Percentiles rank a stretch among this genome's conserved stretches.
These are phyloP conservation scores for Willowsia nigromaculata DNA, from an alignment of 2,888 invertebrate species.

Conservation along the genomic window DNA sequence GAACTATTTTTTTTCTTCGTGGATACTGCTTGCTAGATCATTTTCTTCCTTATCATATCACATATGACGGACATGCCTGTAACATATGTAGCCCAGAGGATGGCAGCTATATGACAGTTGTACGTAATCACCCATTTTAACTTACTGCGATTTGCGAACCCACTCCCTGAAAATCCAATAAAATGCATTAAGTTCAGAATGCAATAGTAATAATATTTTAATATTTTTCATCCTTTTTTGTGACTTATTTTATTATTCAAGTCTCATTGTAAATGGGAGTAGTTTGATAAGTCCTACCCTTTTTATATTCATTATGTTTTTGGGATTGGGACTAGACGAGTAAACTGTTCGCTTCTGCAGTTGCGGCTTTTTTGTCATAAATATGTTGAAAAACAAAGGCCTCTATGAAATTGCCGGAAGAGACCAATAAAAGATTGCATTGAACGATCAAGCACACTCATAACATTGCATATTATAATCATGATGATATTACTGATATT, in stretches of 20 bases:
- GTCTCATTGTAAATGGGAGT: conserved; percentile 20
- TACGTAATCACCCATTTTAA: not conserved
- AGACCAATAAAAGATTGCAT: conserved; percentile 59
- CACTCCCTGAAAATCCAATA: conserved; percentile 42
- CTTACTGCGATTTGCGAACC: not conserved
- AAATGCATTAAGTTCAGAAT: conserved; percentile 36
- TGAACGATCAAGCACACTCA: conserved; percentile 53
- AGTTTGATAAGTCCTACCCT: conserved; percentile 11
- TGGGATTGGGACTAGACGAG: conserved; percentile 34
- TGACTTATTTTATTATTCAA: conserved; percentile 25
- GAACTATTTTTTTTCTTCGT: not conserved
- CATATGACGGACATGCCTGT: not conserved
- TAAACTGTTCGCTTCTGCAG: conserved; percentile 17
- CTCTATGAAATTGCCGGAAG: conserved; percentile 62
- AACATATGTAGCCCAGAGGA: not conserved
- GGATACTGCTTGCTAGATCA: not conserved
- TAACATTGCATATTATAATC: conserved; percentile 35
- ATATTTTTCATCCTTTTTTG: not conserved
- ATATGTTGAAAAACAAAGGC: conserved; percentile 26
- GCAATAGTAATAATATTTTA: conserved; percentile 9
- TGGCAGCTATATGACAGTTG: not conserved
- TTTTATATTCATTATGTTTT: not conserved
- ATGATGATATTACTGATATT: conserved; percentile 36
- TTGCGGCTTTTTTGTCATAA: conserved; percentile 34
- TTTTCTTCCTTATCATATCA: not conserved